Percentiles rank a stretch among this genome's conserved stretches.
phyloP scores from a whole-genome alignment of 2,797 vertebrate genomes.

The Sebastes flavidus region DNA sequence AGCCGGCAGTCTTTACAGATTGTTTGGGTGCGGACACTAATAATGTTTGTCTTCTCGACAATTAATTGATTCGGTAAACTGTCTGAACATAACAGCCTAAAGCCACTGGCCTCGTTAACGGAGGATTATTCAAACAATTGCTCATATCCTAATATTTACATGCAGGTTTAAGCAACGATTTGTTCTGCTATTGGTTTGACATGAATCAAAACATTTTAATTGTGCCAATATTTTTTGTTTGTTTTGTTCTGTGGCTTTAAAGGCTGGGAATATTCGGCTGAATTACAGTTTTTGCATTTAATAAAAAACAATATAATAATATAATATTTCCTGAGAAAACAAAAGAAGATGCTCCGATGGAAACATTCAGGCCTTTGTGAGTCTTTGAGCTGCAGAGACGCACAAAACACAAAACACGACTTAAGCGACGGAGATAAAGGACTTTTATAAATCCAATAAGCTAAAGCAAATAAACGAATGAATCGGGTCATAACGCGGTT shows the following conservation, averaged over 20 bases:
- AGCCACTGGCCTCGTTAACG: background rate
- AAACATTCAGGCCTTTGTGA: background rate
- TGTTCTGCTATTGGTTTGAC: background rate
- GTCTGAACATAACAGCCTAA: background rate
- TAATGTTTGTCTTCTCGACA: background rate
- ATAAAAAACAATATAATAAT: background rate
- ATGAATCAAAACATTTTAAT: background rate
- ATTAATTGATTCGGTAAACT: background rate
- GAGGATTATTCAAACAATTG: background rate
- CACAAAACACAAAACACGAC: conserved; percentile 2
- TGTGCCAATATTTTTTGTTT: background rate
- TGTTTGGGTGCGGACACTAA: background rate
- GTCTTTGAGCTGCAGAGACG: background rate
- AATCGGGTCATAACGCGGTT: background rate
- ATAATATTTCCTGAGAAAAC: background rate
- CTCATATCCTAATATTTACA: background rate
- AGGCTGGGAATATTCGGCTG: background rate
- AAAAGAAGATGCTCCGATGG: background rate
- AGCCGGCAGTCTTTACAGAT: background rate
- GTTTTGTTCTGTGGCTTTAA: background rate
- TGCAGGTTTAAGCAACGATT: background rate
- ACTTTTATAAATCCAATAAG: background rate
- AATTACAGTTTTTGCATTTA: background rate
- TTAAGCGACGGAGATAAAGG: background rate
- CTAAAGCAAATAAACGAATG: conserved; percentile 5